Percentiles rank a stretch among this genome's conserved stretches.
Evolutionary conservation across 2,888 invertebrate species (phyloP).

Genomic region (Lepidocyrtinus sp.): DNA sequence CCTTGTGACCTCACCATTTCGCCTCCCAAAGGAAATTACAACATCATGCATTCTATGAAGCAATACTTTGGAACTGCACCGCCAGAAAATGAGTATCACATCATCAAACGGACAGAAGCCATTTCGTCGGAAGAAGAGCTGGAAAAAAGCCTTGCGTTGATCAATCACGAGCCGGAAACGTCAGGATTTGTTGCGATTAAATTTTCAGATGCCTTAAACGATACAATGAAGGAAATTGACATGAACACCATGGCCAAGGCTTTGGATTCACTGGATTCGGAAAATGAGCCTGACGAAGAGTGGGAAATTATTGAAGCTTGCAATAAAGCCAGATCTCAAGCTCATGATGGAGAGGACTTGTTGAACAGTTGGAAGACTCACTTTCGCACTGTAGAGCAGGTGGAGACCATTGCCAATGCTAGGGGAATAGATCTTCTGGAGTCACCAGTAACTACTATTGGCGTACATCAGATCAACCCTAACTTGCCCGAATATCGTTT

Average conservation of each 20-base stretch:
- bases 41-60: conserved; percentile 68
- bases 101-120: conserved; percentile 52
- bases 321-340: conserved; percentile 55
- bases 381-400: conserved; percentile 78
- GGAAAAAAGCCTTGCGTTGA: conserved; percentile 53
- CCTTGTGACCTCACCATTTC: conserved; percentile 48
- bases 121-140: conserved; percentile 54
- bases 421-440: conserved; percentile 45
- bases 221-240: conserved; percentile 36
- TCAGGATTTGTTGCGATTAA: conserved; percentile 61
- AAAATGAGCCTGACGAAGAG: conserved; percentile 63
- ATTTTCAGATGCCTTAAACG: background rate
- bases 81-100: conserved; percentile 65
- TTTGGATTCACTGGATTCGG: conserved; percentile 61
- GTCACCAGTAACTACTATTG: conserved; percentile 57
- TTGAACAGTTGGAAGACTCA: conserved; percentile 85
- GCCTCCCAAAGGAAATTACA: conserved; percentile 64
- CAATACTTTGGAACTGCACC: conserved; percentile 66
- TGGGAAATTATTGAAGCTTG: conserved; percentile 68
- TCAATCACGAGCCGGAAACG: conserved; percentile 57
- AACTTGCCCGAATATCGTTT: conserved; percentile 66
- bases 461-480: conserved; percentile 63
- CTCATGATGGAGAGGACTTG: conserved; percentile 76
- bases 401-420: conserved; percentile 54
- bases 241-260: conserved; percentile 57